phyloP scores from a whole-genome alignment of 2,888 invertebrate species.

The Busseola fusca region DNA sequence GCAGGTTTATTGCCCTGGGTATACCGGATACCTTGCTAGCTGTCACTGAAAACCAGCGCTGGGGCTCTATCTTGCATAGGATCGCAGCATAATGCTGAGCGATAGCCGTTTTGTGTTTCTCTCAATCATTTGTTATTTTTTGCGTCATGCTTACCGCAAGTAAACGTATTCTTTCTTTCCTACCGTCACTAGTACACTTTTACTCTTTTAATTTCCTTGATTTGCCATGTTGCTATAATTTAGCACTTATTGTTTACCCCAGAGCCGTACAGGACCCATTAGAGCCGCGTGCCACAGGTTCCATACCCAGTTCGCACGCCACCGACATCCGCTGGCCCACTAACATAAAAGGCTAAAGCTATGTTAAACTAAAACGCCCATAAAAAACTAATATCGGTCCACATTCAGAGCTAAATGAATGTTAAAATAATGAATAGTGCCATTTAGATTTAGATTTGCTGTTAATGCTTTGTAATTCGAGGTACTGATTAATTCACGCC shows the following conservation, averaged over 20 bases:
- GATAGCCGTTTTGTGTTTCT: too few relatives aligned
- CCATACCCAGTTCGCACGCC: conserved; percentile 55
- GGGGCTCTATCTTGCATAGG: too few relatives aligned
- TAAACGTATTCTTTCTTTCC: too few relatives aligned
- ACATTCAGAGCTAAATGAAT: conserved; percentile 14
- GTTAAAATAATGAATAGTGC: conserved; percentile 12
- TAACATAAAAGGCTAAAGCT: conserved; percentile 39
- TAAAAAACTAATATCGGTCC: conserved; percentile 40
- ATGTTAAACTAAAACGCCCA: conserved; percentile 37
- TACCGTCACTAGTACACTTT: background rate
- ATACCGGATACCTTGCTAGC: too few relatives aligned
- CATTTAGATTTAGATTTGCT: conserved; percentile 44
- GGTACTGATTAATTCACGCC: conserved; percentile 7
- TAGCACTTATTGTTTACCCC: background rate
- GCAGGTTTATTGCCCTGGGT: background rate
- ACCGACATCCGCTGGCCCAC: conserved; percentile 56
- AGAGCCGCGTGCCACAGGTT: conserved; percentile 40
- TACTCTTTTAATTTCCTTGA: background rate
- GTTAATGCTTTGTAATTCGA: conserved; percentile 5
- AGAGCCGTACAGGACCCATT: conserved; percentile 1
- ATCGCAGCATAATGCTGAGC: too few relatives aligned
- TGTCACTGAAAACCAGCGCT: too few relatives aligned
- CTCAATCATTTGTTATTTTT: too few relatives aligned
- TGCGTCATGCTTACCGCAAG: too few relatives aligned
- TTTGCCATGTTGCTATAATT: background rate